Percentiles rank a stretch among this genome's conserved stretches.
These are phyloP conservation scores for Ramazzottius varieornatus DNA, from an alignment of 2,888 invertebrate species.

Conservation along the genomic window DNA sequence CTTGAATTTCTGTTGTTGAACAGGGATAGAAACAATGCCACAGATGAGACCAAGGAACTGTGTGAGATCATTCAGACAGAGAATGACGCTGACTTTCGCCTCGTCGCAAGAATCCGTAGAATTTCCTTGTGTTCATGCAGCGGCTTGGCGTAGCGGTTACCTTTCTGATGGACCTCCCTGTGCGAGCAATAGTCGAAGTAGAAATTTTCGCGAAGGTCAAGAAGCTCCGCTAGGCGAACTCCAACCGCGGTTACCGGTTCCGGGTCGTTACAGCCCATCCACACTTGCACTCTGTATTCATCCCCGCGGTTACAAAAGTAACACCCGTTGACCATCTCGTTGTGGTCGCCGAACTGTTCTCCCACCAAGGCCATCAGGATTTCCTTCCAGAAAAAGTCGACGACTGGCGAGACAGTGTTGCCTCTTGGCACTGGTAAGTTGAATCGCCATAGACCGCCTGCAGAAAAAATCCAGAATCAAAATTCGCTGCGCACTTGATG, in stretches of 20 bases:
- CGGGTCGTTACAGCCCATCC: background rate
- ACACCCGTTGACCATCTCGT: background rate
- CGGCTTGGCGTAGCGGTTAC: background rate
- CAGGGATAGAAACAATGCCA: no score
- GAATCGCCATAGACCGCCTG: background rate
- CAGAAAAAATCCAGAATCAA: background rate
- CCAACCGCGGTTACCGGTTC: background rate
- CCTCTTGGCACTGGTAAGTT: background rate
- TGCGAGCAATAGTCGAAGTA: constrained; percentile 1
- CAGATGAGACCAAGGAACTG: no score
- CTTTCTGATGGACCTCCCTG: background rate
- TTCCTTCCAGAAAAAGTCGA: constrained; percentile 1
- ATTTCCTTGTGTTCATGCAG: background rate
- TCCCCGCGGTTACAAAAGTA: constrained; percentile 2
- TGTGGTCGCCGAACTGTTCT: background rate
- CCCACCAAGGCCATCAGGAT: background rate
- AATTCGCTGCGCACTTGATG: no score
- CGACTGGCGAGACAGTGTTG: background rate
- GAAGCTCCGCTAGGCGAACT: background rate
- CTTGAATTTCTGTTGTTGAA: no score
- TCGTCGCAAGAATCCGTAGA: background rate
- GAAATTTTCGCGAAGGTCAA: background rate
- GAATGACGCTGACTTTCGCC: no score
- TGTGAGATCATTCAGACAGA: no score
- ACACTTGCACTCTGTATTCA: background rate